Evolutionary conservation across 2,797 vertebrate species (phyloP).

Genomic region (Tokudaia tokunoshimensis): DNA sequence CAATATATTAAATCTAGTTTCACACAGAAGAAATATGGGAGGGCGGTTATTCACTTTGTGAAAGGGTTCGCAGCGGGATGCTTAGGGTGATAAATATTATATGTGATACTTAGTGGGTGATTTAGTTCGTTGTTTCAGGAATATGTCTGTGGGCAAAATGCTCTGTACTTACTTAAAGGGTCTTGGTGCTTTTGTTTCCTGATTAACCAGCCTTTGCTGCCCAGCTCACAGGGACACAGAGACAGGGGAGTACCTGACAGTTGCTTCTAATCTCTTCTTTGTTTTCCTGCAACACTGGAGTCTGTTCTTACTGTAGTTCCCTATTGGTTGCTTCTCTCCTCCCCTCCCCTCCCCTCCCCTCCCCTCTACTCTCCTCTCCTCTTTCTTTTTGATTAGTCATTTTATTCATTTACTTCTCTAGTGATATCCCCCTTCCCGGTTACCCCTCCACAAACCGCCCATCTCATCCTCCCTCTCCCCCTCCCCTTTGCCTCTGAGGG

Average conservation of each 20-base stretch:
- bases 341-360: too few species aligned
- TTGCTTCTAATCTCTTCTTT: not conserved
- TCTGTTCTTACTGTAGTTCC: not conserved
- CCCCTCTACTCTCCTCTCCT: too few species aligned
- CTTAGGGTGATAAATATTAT: conserved; percentile 54
- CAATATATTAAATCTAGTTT: conserved; percentile 72
- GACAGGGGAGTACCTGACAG: not conserved
- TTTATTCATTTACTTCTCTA: too few species aligned
- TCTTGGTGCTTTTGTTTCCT: not conserved
- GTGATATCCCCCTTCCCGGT: too few species aligned
- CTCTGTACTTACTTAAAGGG: not conserved
- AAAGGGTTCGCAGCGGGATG: conserved; percentile 8
- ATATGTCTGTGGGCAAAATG: conserved; percentile 1
- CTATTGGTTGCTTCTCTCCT: not conserved
- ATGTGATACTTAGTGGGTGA: conserved; percentile 37
- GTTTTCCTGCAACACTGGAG: not conserved
- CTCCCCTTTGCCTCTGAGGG: too few species aligned
- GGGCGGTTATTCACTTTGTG: conserved; percentile 23
- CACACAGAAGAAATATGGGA: conserved; percentile 55
- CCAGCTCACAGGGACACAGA: not conserved
- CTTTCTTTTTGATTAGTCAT: too few species aligned
- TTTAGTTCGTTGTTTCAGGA: conserved; percentile 38
- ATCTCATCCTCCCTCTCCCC: too few species aligned
- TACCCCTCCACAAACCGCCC: too few species aligned
- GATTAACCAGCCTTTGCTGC: not conserved